Evolutionary conservation across 1,140 invertebrate genomes (phyloP).

Genomic region (Penaeus chinensis): DNA sequence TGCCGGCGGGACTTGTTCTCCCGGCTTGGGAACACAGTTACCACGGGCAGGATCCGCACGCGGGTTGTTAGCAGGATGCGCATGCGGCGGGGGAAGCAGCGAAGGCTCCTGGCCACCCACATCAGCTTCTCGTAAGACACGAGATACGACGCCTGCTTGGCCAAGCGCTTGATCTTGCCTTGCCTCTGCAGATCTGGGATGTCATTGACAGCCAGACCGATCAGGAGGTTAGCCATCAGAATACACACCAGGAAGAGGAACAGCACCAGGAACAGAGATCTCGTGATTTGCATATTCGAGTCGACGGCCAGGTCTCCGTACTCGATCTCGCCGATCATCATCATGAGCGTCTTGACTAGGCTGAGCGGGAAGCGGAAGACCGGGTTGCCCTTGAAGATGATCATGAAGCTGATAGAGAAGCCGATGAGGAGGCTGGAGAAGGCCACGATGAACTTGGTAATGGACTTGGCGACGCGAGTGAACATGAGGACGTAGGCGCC

Average conservation of each 20-base stretch:
- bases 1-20: neutral
- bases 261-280: slow-evolving; percentile 60
- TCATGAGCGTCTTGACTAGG: slow-evolving; percentile 60
- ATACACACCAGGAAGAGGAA: slow-evolving; percentile 65
- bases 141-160: slow-evolving; percentile 58
- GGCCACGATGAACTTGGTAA: slow-evolving; percentile 64
- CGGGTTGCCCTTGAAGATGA: slow-evolving; percentile 59
- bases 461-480: slow-evolving; percentile 63
- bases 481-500: slow-evolving; percentile 71
- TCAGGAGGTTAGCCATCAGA: slow-evolving; percentile 64
- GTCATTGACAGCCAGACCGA: slow-evolving; percentile 65
- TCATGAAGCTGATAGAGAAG: slow-evolving; percentile 65
- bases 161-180: slow-evolving; percentile 53
- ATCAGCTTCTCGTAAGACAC: slow-evolving; percentile 57
- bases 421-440: slow-evolving; percentile 65
- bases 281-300: slow-evolving; percentile 46
- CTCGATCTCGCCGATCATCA: slow-evolving; percentile 65
- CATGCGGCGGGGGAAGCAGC: slow-evolving; percentile 43
- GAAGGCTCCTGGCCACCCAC: slow-evolving; percentile 31
- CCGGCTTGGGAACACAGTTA: slow-evolving; percentile 30
- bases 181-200: slow-evolving; percentile 62
- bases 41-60: slow-evolving; percentile 14
- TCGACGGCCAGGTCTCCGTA: slow-evolving; percentile 53
- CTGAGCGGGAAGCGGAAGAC: slow-evolving; percentile 52
- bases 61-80: slow-evolving; percentile 31